Evolutionary conservation across 2,888 invertebrate genomes (phyloP).

Genomic region (Acanthopleura granulata): DNA sequence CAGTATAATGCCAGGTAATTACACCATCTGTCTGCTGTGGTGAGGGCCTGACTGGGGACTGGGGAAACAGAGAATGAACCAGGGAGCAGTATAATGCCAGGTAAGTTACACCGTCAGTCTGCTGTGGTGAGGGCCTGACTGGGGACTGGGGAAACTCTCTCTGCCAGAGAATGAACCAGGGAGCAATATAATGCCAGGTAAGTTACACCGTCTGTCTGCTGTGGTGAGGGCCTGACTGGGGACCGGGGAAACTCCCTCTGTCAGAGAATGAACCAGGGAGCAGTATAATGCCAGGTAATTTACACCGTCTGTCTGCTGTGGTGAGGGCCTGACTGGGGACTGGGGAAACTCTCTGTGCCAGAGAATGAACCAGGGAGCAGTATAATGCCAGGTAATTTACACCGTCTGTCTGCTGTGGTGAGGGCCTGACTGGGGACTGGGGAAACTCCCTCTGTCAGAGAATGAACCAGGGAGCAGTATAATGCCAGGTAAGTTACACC

Average conservation of each 20-base stretch:
- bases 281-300: conserved; percentile 96
- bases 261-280: conserved; percentile 99
- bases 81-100: conserved; percentile 99
- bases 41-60: conserved; percentile 97
- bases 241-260: conserved; percentile 90
- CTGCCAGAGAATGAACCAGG: conserved; percentile 99
- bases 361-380: conserved; percentile 99
- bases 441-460: conserved; percentile 93
- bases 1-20: conserved; percentile 96
- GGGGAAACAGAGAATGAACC: conserved; percentile 97
- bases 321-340: conserved; percentile 95
- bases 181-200: conserved; percentile 99
- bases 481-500: conserved; percentile 85
- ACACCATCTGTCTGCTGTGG: conserved; percentile 81
- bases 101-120: conserved; percentile 77
- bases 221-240: conserved; percentile 96
- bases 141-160: conserved; percentile 92
- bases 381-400: conserved; percentile 92
- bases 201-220: conserved; percentile 77
- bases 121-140: conserved; percentile 95
- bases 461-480: conserved; percentile 99
- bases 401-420: conserved; percentile 86
- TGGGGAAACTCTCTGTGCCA: conserved; percentile 92
- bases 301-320: conserved; percentile 81
- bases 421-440: conserved; percentile 95